Percentiles rank a stretch among this genome's conserved stretches.
Evolutionary conservation across 64 coral and sea anemone species (phyloP).

Genomic region (Exaiptasia diaphana): DNA sequence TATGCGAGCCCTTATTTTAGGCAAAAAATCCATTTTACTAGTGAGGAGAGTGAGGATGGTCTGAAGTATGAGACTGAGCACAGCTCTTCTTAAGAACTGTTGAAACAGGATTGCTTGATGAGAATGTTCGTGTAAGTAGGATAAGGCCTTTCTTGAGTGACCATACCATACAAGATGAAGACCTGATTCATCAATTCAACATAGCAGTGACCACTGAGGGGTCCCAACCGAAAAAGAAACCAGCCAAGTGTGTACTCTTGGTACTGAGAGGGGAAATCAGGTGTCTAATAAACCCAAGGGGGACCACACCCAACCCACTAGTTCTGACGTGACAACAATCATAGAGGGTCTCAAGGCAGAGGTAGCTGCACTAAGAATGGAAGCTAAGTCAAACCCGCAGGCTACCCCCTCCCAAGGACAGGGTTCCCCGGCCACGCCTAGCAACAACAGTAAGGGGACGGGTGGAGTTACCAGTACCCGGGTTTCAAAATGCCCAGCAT

Average conservation of each 20-base stretch:
- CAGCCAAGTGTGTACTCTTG: neutral
- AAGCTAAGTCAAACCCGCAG: too few relatives aligned
- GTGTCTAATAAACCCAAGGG: neutral
- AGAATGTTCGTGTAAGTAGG: neutral
- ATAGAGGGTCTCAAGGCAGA: conserved; percentile 11
- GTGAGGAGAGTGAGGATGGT: conserved; percentile 12
- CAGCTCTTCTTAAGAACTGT: conserved; percentile 4
- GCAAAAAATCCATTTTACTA: conserved; percentile 53
- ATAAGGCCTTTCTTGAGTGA: neutral
- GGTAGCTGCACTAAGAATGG: neutral
- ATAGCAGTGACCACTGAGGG: conserved; percentile 12
- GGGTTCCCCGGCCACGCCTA: neutral
- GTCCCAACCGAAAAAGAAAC: neutral
- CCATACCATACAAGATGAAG: conserved; percentile 19
- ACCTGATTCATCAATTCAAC: conserved; percentile 19
- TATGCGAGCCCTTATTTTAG: conserved; percentile 42
- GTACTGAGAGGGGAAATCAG: neutral
- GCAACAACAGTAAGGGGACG: neutral
- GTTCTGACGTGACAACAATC: neutral
- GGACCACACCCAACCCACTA: neutral
- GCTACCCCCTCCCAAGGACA: neutral
- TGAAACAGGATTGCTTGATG: conserved; percentile 25
- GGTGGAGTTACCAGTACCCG: neutral
- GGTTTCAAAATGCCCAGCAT: neutral
- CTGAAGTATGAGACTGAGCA: conserved; percentile 10